A percentile compares a stretch with the other conserved stretches of the same genome.
phyloP scores from a whole-genome alignment of 2,797 vertebrate species.

The Anguilla pacifica region DNA sequence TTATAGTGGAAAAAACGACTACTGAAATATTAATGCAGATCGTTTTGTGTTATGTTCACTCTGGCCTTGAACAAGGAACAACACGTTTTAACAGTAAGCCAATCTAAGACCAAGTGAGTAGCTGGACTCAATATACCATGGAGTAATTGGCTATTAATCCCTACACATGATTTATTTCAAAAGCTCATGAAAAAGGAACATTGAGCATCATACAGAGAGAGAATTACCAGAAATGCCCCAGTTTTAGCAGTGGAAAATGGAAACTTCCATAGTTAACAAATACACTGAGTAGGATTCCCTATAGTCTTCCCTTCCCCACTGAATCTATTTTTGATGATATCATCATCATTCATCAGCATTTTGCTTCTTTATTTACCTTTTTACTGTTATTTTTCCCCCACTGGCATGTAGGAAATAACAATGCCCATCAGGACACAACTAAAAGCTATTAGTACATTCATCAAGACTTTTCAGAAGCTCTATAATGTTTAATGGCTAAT shows the following conservation, averaged over 20 bases:
- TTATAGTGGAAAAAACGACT: constrained; percentile 27
- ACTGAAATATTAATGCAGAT: constrained; percentile 41
- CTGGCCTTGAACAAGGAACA: constrained; percentile 24
- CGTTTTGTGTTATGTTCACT: constrained; percentile 33
- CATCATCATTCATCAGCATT: not conserved
- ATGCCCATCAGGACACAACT: not conserved
- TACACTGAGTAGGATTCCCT: not conserved
- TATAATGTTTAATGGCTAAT: constrained; percentile 27
- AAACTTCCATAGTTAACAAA: constrained; percentile 1
- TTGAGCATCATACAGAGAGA: not conserved
- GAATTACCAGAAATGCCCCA: not conserved
- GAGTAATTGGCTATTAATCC: constrained; percentile 14
- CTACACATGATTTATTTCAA: constrained; percentile 20
- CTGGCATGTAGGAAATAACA: constrained; percentile 14
- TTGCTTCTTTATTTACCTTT: not conserved
- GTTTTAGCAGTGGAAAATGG: not conserved
- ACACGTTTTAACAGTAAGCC: constrained; percentile 7
- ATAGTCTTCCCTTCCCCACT: constrained; percentile 11
- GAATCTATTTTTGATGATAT: not conserved
- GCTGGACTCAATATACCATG: not conserved
- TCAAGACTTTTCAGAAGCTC: constrained; percentile 20
- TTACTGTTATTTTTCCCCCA: not conserved
- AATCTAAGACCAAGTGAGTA: constrained; percentile 5
- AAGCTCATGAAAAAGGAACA: not conserved
- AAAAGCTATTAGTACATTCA: constrained; percentile 21